A percentile compares a stretch with the other conserved stretches of the same genome.
Conservation (phyloP, 1,140 invertebrate genomes). For the Drosophila neocordata region DNA sequence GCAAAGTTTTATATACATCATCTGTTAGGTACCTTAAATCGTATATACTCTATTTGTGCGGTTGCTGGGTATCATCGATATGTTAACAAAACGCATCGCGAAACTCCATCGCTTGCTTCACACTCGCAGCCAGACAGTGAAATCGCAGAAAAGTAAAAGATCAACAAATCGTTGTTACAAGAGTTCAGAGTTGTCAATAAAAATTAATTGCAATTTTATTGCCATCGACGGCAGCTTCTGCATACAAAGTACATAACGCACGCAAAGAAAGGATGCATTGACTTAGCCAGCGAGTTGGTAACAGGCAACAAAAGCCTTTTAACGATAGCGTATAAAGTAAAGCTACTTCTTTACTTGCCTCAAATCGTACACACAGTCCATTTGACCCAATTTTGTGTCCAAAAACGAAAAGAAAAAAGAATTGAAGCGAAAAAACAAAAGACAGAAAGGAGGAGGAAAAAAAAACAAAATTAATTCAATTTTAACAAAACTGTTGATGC, state of each 20-base stretch:
- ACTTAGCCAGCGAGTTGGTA: conserved; percentile 14
- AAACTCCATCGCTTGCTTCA: conserved; percentile 3
- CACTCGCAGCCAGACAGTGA: conserved; percentile 30
- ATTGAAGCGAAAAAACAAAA: conserved; percentile 31
- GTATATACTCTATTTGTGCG: neutral
- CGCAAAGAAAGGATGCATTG: conserved; percentile 15
- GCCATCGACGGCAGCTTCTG: conserved; percentile 61
- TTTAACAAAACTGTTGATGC: conserved; percentile 47
- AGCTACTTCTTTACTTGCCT: neutral
- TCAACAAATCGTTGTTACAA: conserved; percentile 55
- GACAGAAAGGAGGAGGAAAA: neutral
- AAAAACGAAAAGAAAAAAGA: conserved; percentile 24
- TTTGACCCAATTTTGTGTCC: conserved; percentile 16
- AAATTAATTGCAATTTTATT: conserved; percentile 79
- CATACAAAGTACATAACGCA: conserved; percentile 62
- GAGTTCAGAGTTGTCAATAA: conserved; percentile 78
- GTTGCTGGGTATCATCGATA: too few species aligned
- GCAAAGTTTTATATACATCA: too few species aligned
- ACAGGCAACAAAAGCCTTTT: neutral
- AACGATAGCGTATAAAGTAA: neutral
- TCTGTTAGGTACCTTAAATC: neutral
- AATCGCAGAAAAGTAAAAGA: conserved; percentile 49
- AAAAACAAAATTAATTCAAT: conserved; percentile 60
- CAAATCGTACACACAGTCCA: neutral
- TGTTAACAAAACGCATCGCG: neutral